Evolutionary conservation across 2,888 invertebrate species (phyloP), one percentile per base, ranked within the genome.

Genomic region (Ectobius pallidus): DNA sequence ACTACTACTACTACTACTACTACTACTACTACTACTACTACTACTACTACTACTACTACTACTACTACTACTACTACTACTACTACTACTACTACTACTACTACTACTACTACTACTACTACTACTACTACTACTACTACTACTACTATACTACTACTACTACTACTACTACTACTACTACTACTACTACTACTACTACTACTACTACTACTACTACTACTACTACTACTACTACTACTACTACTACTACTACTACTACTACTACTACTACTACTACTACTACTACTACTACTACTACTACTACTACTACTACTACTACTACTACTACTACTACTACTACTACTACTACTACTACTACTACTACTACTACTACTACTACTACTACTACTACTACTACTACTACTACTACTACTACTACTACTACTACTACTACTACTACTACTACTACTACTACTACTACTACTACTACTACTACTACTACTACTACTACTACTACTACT

Each of bases 201-300:
- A n/a, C n/a, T n/a, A n/a, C n/a, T n/a, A n/a, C n/a, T n/a, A n/a
- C n/a, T n/a, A n/a, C n/a, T n/a, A n/a, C n/a, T n/a, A n/a, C 61
- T 61, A 61, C 61, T 61, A 61, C 61, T 61, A 61, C 61, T 61
- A 61, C 61, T 61, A 61, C 61, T 61, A 61, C 61, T 61, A 61
- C 61, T 61, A 61, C 61, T 61, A 61, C 61, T 61, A 61, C 61
- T 61, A 61, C 61, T 61, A 61, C 61, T 61, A 61, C 61, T 61
- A 61, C 61, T 61, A 61, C 61, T 61, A 61, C 61, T 61, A 61
- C 61, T 61, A 61, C 61, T 61, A 61, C 61, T 61, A 61, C 61
- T 61, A 61, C 61, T 61, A 61, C 61, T 61, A 61, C 61, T 61
- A 61, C 61, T 61, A 61, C 61, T 61, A 61, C 61, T 61, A 61